Percentiles rank a stretch among this genome's conserved stretches.
Conservation (phyloP, 1,140 invertebrate species). For the Ips nitidus region DNA sequence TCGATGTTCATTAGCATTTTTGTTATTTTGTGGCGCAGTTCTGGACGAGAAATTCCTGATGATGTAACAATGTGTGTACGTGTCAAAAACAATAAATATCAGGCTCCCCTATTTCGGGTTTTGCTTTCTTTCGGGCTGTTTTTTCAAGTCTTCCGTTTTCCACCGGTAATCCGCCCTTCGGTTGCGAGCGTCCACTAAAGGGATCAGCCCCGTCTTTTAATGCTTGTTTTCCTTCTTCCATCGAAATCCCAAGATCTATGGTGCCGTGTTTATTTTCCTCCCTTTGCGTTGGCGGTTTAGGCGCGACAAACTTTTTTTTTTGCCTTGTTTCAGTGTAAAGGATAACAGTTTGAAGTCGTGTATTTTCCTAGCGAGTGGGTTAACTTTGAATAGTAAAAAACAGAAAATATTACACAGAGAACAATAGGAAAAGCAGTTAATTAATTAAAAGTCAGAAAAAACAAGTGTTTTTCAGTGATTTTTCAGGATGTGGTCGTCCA, state of each 20-base stretch:
- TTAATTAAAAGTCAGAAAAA: no score
- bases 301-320: constrained; percentile 7
- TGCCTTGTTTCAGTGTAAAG: not conserved
- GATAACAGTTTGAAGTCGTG: no score
- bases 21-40: not conserved
- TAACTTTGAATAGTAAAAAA: no score
- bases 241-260: constrained; percentile 35
- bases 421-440: no score
- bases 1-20: constrained; percentile 19
- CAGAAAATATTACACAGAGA: no score
- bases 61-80: no score
- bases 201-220: constrained; percentile 37
- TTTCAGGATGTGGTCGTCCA: no score
- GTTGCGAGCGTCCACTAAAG: constrained; percentile 34
- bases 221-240: constrained; percentile 34
- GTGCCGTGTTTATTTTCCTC: constrained; percentile 27
- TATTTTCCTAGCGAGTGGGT: no score
- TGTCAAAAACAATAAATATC: not conserved
- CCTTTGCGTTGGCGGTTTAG: constrained; percentile 12
- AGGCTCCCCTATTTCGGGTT: not conserved
- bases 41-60: no score
- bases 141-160: constrained; percentile 29
- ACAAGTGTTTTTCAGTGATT: no score
- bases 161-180: constrained; percentile 27
- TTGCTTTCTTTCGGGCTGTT: constrained; percentile 20